Base-by-base conservation (phyloP, 1,140 invertebrate genomes). In the Argopecten irradians region DNA sequence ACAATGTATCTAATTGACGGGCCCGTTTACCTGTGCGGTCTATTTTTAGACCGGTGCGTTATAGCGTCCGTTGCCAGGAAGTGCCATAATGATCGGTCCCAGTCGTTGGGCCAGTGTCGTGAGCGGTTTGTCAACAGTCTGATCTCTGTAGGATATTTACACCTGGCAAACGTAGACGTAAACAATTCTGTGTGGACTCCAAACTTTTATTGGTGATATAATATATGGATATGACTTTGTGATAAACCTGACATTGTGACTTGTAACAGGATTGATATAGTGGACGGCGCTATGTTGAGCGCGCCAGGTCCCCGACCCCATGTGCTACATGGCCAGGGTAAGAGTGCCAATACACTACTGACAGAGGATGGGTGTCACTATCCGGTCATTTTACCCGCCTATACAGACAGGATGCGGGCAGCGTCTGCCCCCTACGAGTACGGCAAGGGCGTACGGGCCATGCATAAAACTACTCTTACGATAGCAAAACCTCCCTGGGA, bases 361-460 rank as follows among this genome's bases (percentile, higher is more conserved):
- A 93, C 92, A 16, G 92, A 93, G 71, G 91, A 91, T 88, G 93
- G 93, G 11, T 93, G 89, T 88, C 36, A 91, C 34, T 93, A 92
- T 86, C 93, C 93, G n/a, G 89, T 93, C 22, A 92, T 93, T 35
- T 88, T 90, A 35, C 83, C 84, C 0, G 34, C 90, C 11, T 91
- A 92, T 41, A 86, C 32, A 11, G 92, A 91, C 33, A 71, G 89
- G 35, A n/a, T 85, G 32, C 83, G 86, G 35, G 84, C 41, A 11
- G 83, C 84, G 71, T 87, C 91, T 1, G 89, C 87, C 5, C 89
- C 89, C 28, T 88, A 90, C 35, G 35, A 46, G 19, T 86, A 88
- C 33, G 89, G 89, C 28, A 86, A 89, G 83, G 92, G 91, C 1
- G 90, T 86, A 28, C 87, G 92, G 46, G 89, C 92, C 13, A 93